Conservation (phyloP, 2,113 vertebrate species). For the Xiphorhynchus elegans region DNA sequence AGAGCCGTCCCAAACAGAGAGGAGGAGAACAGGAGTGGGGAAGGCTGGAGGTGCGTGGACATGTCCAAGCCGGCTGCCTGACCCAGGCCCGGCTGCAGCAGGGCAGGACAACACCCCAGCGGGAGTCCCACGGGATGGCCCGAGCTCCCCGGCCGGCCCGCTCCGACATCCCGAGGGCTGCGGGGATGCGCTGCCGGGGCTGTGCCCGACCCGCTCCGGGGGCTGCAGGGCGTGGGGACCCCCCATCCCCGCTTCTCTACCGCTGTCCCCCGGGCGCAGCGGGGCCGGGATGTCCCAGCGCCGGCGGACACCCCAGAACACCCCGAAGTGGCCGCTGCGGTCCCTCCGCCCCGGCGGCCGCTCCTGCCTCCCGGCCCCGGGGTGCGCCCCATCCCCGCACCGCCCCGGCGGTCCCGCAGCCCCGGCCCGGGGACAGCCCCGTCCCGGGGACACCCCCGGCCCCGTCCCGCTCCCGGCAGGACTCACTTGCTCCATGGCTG, state of each 20-base stretch:
- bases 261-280: background rate
- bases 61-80: background rate
- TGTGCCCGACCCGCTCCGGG: background rate
- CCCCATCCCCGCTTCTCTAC: background rate
- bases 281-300: background rate
- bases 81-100: background rate
- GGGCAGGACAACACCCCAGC: conserved; percentile 30
- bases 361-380: background rate
- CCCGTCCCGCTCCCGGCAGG: background rate
- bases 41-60: background rate
- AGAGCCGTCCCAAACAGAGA: background rate
- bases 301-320: background rate
- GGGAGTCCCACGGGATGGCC: conserved; percentile 12
- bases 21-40: background rate
- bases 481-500: conserved; percentile 56
- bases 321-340: background rate
- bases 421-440: background rate
- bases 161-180: background rate
- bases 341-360: background rate
- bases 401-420: background rate
- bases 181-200: background rate
- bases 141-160: background rate
- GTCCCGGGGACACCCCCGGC: no score
- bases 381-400: background rate
- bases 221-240: background rate